Conservation (phyloP, 23 tunicate species). For the Botrylloides violaceus region DNA sequence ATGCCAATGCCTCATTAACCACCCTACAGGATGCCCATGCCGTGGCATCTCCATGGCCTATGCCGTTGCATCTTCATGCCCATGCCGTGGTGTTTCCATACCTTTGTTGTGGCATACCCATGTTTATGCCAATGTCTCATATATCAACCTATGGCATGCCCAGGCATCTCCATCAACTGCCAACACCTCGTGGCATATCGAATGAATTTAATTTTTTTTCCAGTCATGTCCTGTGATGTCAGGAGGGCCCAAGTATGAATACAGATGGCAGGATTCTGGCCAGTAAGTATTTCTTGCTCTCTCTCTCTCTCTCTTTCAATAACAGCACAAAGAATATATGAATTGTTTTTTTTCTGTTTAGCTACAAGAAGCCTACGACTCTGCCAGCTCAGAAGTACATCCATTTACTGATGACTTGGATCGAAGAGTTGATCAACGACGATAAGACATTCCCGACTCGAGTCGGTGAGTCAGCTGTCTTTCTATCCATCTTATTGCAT, state of each 20-base stretch:
- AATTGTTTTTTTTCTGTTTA: slow-evolving; percentile 6
- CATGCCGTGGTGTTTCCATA: too few species aligned
- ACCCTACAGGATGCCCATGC: too few species aligned
- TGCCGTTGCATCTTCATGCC: too few species aligned
- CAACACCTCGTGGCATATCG: background rate
- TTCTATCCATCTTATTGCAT: too few species aligned
- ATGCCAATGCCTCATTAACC: too few species aligned
- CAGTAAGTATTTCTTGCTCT: background rate
- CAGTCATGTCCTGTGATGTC: slow-evolving; percentile 96
- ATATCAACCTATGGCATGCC: too few species aligned
- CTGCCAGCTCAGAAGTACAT: slow-evolving; percentile 77
- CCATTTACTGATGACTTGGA: slow-evolving; percentile 86
- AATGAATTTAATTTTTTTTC: background rate
- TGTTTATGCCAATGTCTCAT: too few species aligned
- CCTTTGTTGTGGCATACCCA: too few species aligned
- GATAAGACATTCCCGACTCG: slow-evolving; percentile 80
- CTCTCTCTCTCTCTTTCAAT: background rate
- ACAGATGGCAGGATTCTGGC: slow-evolving; percentile 83
- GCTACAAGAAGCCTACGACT: slow-evolving; percentile 86
- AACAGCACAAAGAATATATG: background rate
- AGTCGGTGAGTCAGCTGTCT: slow-evolving; percentile 82
- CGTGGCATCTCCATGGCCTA: too few species aligned
- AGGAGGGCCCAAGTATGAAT: slow-evolving; percentile 91
- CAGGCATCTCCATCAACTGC: background rate
- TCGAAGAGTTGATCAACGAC: slow-evolving; percentile 82